Base-by-base conservation (phyloP, 1,140 invertebrate genomes). In the Campoletis sonorensis region DNA sequence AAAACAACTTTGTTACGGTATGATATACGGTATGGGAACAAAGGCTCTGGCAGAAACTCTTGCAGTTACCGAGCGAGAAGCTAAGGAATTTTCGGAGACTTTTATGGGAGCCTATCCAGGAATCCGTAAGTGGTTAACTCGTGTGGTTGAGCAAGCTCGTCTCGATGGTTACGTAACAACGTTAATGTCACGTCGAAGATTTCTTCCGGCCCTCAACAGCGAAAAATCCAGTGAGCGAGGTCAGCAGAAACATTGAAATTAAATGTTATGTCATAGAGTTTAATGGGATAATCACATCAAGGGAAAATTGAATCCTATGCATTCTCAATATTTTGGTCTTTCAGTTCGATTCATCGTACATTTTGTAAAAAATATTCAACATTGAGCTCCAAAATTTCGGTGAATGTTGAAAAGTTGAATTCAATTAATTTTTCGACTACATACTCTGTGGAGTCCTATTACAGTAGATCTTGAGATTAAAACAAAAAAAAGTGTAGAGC, bases 11-110 rank as follows among this genome's bases (percentile, higher is more conserved):
- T 98, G 97, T 86, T 99, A 99, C 92, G 98, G 97, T 11, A 98
- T 99, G 84, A 96, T 99, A 71, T 99, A 99, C 91, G 98, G 98
- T n/a, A 99, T 99, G 95, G 97, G 98, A 15, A 93, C 94, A 16
- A 97, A 95, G 87, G 94, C 96, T 1, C 92, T 99, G n/a, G 94
- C 95, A 0, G 96, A 98, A 81, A 94, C 95, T 78, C 91, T 99
- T 23, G 94, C 95, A 78, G 94, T 98, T n/a, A 93, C 94, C 4
- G 96, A 97, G 90, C 91, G 95, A 70, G 96, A 98, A 87, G 98
- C 98, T 0, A 92, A 92, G 4, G 91, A 94, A 49, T 96, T 99
- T 90, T 95, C 97, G 84, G 94, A 96, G 79, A 93, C 94, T 4
- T 99, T 99, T 89, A 96, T 97, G 91, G 92, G 92, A 27, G 94